A percentile compares a stretch with the other conserved stretches of the same genome.
Evolutionary conservation across 2,888 invertebrate genomes (phyloP).

Genomic region (Drosophila rellima): DNA sequence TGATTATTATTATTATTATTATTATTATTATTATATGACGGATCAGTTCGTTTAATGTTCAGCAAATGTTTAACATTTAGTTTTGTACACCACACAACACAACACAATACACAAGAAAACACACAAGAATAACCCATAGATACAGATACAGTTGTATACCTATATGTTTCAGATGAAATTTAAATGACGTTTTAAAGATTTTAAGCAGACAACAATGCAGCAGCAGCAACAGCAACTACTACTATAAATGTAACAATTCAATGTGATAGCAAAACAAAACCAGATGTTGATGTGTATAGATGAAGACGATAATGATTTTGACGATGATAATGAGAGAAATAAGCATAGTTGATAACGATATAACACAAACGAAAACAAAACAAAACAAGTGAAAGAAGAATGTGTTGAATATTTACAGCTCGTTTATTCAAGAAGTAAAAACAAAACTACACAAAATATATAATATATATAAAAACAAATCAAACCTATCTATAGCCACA

Average conservation of each 20-base stretch:
- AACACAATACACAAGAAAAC: slow-evolving; percentile 31
- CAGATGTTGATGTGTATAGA: slow-evolving; percentile 80
- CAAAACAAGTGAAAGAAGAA: slow-evolving; percentile 49
- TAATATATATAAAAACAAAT: slow-evolving; percentile 46
- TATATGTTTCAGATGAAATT: slow-evolving; percentile 80
- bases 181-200: slow-evolving; percentile 77
- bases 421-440: slow-evolving; percentile 72
- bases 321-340: slow-evolving; percentile 57
- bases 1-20: slow-evolving; percentile 50
- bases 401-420: slow-evolving; percentile 83
- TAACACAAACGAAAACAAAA: slow-evolving; percentile 49
- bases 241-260: slow-evolving; percentile 85
- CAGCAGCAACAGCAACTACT: slow-evolving; percentile 80
- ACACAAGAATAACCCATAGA: slow-evolving; percentile 24
- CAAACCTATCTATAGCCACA: slow-evolving; percentile 76
- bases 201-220: slow-evolving; percentile 74
- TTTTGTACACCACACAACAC: slow-evolving; percentile 37
- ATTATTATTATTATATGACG: slow-evolving; percentile 24
- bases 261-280: slow-evolving; percentile 84
- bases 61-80: slow-evolving; percentile 52
- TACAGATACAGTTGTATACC: slow-evolving; percentile 49
- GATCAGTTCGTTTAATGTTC: slow-evolving; percentile 58
- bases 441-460: slow-evolving; percentile 47
- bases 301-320: slow-evolving; percentile 23
- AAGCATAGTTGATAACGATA: slow-evolving; percentile 70